These are phyloP conservation scores for Polyodon spathula DNA, from an alignment of 2,113 vertebrate genomes.

Conservation along the genomic window DNA sequence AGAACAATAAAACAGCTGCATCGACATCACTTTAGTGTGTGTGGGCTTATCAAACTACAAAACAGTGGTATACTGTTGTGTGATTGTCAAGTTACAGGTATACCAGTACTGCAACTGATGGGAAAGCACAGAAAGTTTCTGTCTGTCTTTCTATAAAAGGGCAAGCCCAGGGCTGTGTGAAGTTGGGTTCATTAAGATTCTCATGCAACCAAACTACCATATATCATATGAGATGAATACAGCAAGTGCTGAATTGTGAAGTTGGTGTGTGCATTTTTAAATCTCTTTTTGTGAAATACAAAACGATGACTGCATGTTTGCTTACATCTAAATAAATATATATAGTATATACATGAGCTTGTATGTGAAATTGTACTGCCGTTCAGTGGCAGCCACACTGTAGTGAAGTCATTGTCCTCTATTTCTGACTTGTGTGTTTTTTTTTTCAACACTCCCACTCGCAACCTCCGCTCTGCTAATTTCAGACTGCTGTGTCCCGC, in stretches of 20 bases:
- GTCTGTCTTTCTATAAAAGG: background rate
- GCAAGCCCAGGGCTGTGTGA: background rate
- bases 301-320: constrained; percentile 28
- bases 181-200: background rate
- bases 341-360: background rate
- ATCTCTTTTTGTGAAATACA: constrained; percentile 29
- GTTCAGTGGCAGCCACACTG: background rate
- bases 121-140: background rate
- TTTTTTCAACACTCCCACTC: too few species aligned
- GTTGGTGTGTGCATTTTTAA: background rate
- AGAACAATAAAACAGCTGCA: too few species aligned
- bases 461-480: too few species aligned
- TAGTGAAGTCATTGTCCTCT: too few species aligned
- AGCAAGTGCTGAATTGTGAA: background rate
- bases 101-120: background rate
- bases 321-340: constrained; percentile 18
- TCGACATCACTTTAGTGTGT: too few species aligned
- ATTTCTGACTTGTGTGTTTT: too few species aligned
- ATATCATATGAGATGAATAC: background rate
- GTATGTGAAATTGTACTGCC: constrained; percentile 14
- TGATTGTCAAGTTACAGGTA: background rate
- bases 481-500: too few species aligned
- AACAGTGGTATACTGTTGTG: accelerated
- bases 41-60: too few species aligned
- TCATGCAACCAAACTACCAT: background rate